Conservation (phyloP, 2,888 invertebrate genomes). For the Frankliniella intonsa region DNA sequence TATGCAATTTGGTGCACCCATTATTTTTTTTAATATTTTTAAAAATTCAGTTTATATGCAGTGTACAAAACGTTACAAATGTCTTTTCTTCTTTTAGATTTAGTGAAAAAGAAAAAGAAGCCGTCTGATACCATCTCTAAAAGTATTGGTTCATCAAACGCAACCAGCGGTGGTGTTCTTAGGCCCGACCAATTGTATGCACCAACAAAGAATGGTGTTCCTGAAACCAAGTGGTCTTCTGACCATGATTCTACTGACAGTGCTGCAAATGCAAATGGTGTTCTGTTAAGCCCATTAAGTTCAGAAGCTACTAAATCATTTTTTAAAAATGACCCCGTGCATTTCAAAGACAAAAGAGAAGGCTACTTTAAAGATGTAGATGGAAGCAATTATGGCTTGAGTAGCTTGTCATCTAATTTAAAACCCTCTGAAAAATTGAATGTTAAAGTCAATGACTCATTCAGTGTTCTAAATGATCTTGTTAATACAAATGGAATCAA, state of each 20-base stretch:
- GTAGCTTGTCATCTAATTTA: background rate
- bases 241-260: background rate
- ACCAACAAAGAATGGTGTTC: background rate
- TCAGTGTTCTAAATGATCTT: background rate
- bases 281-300: background rate
- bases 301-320: background rate
- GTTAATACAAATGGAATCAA: background rate
- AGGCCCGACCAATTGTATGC: background rate
- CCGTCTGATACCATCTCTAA: slow-evolving; percentile 24
- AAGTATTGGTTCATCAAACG: slow-evolving; percentile 29
- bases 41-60: no score
- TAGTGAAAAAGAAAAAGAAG: slow-evolving; percentile 27
- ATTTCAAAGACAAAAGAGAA: background rate
- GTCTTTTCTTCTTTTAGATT: background rate
- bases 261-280: background rate
- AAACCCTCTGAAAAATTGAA: background rate
- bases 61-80: no score
- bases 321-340: background rate
- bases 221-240: background rate
- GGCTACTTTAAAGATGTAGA: background rate
- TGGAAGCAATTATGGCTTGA: background rate
- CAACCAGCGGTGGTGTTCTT: background rate
- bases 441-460: background rate
- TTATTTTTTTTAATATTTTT: background rate
- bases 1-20: background rate